These are phyloP conservation scores for Cottoperca gobio DNA, from an alignment of 2,797 vertebrate genomes.

Conservation along the genomic window DNA sequence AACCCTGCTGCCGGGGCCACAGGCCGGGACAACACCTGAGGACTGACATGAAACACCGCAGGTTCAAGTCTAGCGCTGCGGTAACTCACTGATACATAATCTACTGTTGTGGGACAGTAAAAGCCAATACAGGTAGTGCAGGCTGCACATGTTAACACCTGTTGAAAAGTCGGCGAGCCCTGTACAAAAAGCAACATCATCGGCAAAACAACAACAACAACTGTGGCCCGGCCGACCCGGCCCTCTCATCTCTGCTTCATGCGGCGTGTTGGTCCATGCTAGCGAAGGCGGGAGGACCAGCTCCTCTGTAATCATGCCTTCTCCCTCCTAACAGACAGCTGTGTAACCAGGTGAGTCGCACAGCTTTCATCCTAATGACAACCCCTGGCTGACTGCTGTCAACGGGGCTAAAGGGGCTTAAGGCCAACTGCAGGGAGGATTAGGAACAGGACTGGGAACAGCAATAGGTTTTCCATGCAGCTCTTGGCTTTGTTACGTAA, in stretches of 20 bases:
- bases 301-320: slow-evolving; percentile 75
- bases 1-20: not conserved
- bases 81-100: slow-evolving; percentile 19
- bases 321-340: slow-evolving; percentile 71
- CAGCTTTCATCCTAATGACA: slow-evolving; percentile 83
- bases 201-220: slow-evolving; percentile 52
- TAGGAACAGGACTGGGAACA: slow-evolving; percentile 60
- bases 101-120: not conserved
- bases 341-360: slow-evolving; percentile 78
- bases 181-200: slow-evolving; percentile 25
- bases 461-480: slow-evolving; percentile 59
- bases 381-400: slow-evolving; percentile 74
- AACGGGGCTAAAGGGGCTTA: slow-evolving; percentile 59
- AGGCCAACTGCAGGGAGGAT: slow-evolving; percentile 65
- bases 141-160: slow-evolving; percentile 52
- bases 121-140: slow-evolving; percentile 13
- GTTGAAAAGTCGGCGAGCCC: slow-evolving; percentile 24
- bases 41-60: slow-evolving; percentile 18
- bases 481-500: slow-evolving; percentile 57
- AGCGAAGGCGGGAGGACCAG: slow-evolving; percentile 36
- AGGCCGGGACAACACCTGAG: slow-evolving; percentile 19
- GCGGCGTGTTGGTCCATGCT: slow-evolving; percentile 45
- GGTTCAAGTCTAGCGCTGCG: not conserved
- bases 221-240: not conserved
- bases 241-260: slow-evolving; percentile 53